Base-by-base conservation (phyloP, 2,888 invertebrate species). In the Rhyacophila evoluta region DNA sequence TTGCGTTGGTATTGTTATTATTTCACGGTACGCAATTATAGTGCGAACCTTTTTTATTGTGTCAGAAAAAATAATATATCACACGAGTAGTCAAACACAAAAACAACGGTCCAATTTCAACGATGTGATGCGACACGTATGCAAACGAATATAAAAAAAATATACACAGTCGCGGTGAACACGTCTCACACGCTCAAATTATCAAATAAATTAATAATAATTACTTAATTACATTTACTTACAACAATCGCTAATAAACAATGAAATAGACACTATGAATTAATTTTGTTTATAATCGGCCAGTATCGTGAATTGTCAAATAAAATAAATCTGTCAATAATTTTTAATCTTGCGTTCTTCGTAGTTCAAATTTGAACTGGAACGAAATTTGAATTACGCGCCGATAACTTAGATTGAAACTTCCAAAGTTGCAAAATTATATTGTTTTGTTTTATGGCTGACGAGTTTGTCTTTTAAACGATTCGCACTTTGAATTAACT, bases 61-160 rank as follows among this genome's bases (percentile, higher is more conserved):
- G 55, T 8, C 55, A 19, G 25, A 55, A 55, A 55, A 19, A 55
- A 38, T 38, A 38, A 55, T 55, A 55, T 19, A 55, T 55, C 55
- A 55, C 55, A 19, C 55, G 25, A 33, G 70, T 39, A 39, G 29
- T 37, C 75, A 69, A 75, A 75, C 75, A 70, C 75, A 71, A 75
- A 75, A 75, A 75, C 71, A 75, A 75, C 39, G 15, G 39, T n/a
- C 38, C 41, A 75, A 71, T 75, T 75, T 71, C 71, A 55, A 10
- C 55, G 25, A 55, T 19, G 55, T 19, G 55, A 55, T 55, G 55
- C 55, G 55, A 55, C 55, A 55, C 55, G 55, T 55, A 55, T 55
- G 55, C 55, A 25, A 55, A 25, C 55, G 25, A 55, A 55, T 25
- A 55, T 55, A 19, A 4, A 0, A 55, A 25, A 19, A 8, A 8